Evolutionary conservation across 2,888 invertebrate genomes (phyloP).

Genomic region (Cartodere bifasciata): DNA sequence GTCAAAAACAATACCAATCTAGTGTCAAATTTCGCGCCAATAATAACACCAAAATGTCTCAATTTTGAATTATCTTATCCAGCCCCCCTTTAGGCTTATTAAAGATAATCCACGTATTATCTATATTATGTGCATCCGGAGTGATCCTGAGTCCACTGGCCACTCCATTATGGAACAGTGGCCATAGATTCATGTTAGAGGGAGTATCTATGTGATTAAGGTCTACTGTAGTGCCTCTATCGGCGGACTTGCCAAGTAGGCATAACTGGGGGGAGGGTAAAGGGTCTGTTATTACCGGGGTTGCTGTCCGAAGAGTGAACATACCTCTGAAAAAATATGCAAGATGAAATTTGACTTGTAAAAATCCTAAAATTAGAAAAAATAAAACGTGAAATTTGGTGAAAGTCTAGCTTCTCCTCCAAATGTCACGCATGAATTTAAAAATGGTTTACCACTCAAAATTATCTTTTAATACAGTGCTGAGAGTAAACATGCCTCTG

Average conservation of each 20-base stretch:
- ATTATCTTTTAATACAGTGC: too few relatives aligned
- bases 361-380: too few relatives aligned
- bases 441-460: too few relatives aligned
- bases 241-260: slow-evolving; percentile 72
- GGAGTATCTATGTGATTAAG: slow-evolving; percentile 77
- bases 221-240: slow-evolving; percentile 71
- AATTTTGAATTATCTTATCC: too few relatives aligned
- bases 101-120: slow-evolving; percentile 87
- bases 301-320: slow-evolving; percentile 65
- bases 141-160: slow-evolving; percentile 76
- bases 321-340: slow-evolving; percentile 59
- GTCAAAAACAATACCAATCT: too few relatives aligned
- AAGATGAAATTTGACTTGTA: too few relatives aligned
- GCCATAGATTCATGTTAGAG: slow-evolving; percentile 81
- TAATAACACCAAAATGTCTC: too few relatives aligned
- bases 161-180: slow-evolving; percentile 90
- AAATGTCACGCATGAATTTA: too few relatives aligned
- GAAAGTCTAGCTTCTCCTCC: too few relatives aligned
- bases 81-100: slow-evolving; percentile 70
- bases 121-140: slow-evolving; percentile 62
- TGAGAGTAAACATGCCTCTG: slow-evolving; percentile 73
- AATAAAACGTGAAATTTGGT: too few relatives aligned
- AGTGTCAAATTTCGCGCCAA: too few relatives aligned
- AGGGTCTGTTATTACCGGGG: slow-evolving; percentile 71
- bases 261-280: slow-evolving; percentile 72